These are phyloP conservation scores for Peromyscus polionotus DNA, from an alignment of 2,113 vertebrate genomes.

Conservation along the genomic window DNA sequence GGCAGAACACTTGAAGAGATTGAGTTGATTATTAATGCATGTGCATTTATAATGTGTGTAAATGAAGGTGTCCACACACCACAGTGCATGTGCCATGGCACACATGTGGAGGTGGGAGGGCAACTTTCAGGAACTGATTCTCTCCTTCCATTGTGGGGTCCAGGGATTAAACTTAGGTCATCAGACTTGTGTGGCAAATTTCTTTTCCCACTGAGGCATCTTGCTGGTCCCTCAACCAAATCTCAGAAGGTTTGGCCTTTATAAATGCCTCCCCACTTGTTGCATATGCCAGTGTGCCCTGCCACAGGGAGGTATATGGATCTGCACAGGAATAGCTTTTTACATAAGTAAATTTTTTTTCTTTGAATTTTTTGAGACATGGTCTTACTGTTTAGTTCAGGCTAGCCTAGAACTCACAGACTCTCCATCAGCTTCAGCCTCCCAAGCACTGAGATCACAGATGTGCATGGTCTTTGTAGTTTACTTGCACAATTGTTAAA, in stretches of 20 bases:
- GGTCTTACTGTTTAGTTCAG: background rate
- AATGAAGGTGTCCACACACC: background rate
- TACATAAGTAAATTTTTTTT: background rate
- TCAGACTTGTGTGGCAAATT: background rate
- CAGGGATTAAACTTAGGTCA: too few species aligned
- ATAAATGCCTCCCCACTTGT: background rate
- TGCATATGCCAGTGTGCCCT: background rate
- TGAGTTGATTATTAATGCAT: background rate
- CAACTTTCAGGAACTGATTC: background rate
- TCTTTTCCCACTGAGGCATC: background rate
- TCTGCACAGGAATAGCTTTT: background rate
- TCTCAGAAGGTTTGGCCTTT: background rate
- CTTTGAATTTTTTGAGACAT: background rate
- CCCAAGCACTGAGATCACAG: background rate
- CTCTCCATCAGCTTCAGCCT: background rate
- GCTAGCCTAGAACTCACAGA: background rate
- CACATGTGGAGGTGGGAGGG: background rate
- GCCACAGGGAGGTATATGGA: background rate
- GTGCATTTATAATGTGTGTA: background rate
- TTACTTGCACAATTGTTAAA: background rate
- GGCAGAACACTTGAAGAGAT: background rate
- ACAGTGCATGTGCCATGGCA: background rate
- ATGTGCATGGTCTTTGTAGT: background rate
- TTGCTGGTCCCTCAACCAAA: background rate
- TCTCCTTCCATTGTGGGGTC: background rate